Base-by-base conservation (phyloP, 2,797 vertebrate genomes). In the Carduelis carduelis region DNA sequence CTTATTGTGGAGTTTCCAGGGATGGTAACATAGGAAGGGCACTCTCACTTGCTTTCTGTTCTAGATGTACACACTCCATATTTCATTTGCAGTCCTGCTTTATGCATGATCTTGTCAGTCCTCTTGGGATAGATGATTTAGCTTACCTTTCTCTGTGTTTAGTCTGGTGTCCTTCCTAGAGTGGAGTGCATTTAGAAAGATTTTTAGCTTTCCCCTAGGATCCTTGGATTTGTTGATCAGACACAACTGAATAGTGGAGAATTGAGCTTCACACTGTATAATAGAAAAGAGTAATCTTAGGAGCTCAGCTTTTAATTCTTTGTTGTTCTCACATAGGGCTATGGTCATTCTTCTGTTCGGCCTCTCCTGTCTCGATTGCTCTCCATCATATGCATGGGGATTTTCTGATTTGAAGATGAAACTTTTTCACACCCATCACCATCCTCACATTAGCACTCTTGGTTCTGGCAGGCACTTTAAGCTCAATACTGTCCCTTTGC, bases 11-110 rank as follows among this genome's bases (percentile, higher is more conserved):
- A 59, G 27, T 86, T 77, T 83, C 65, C 34, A 52, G 52, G 26
- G 19, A 43, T 0, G 0, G 12, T 82, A 32, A 24, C 0, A 0
- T 57, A 57, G 37, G 35, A 80, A 70, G 22, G 7, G 7, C 21
- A 9, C 8, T 74, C 37, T 88, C 34, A 18, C 27, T 76, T 74
- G 21, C 53, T 83, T 83, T 80, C 57, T 83, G 49, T 24, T 89
- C 78, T 24, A 66, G 28, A 21, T 52, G 47, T 52, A 59, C 18
- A 27, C 30, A 17, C 26, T 83, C 30, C 21, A 23, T 69, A 23
- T 57, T 32, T 64, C 14, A 32, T n/a, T 70, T 82, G 59, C 65
- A 91, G 56, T 81, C 56, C 30, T 85, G 26, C 37, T 87, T 90
- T 85, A 30, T 72, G 44, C 41, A 41, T 47, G 60, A 41, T 34